Evolutionary conservation across 2,113 vertebrate species (phyloP).

Genomic region (Xiphophorus couchianus): DNA sequence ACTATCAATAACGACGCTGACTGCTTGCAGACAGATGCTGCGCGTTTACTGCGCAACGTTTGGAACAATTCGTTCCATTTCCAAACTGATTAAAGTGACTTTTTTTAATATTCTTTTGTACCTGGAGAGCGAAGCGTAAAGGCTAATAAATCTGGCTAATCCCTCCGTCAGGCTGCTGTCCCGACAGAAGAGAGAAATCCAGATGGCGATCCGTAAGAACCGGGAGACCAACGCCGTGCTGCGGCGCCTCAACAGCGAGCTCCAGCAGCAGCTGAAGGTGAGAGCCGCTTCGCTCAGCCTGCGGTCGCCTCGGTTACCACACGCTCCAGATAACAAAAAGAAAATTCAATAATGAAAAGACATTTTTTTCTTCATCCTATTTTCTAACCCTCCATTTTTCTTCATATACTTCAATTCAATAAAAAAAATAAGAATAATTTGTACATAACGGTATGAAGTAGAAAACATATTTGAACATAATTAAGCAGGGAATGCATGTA

Average conservation of each 20-base stretch:
- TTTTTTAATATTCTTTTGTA: neutral
- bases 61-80: neutral
- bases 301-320: neutral
- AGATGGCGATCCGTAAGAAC: conserved; percentile 94
- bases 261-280: conserved; percentile 98
- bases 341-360: no score
- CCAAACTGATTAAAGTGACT: neutral
- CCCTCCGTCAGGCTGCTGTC: conserved; percentile 82
- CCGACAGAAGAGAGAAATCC: conserved; percentile 93
- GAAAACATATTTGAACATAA: no score
- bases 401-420: no score
- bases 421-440: no score
- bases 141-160: conserved; percentile 2
- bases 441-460: no score
- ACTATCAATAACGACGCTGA: conserved; percentile 37
- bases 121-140: neutral
- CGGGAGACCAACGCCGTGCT: conserved; percentile 94
- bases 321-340: neutral
- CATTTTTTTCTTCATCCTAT: no score
- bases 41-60: neutral
- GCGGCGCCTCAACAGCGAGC: conserved; percentile 94
- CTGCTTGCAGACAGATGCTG: conserved; percentile 20
- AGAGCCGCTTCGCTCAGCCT: conserved; percentile 24
- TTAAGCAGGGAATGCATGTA: no score
- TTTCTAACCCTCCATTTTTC: no score